Evolutionary conservation across 2,797 vertebrate genomes (phyloP).

Genomic region (Aeoliscus strigatus): DNA sequence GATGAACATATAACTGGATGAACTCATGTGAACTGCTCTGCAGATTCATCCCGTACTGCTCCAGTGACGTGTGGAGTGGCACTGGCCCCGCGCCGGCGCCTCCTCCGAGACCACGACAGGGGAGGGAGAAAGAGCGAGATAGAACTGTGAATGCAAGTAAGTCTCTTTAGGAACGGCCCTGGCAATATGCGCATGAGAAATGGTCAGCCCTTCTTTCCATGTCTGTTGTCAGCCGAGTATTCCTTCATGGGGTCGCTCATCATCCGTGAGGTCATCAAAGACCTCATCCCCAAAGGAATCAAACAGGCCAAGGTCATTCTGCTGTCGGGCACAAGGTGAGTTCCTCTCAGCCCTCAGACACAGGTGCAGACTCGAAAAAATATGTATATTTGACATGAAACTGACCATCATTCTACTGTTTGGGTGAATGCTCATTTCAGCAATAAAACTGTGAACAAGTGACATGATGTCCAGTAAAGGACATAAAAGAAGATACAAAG

Average conservation of each 20-base stretch:
- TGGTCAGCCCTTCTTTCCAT: background rate
- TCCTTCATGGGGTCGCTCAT: constrained; percentile 83
- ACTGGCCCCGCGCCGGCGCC: constrained; percentile 65
- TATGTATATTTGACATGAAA: too few species aligned
- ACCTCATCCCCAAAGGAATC: constrained; percentile 79
- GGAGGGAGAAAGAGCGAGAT: constrained; percentile 69
- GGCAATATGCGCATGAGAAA: too few species aligned
- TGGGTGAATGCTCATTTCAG: constrained; percentile 51
- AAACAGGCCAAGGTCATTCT: constrained; percentile 81
- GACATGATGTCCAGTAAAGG: too few species aligned
- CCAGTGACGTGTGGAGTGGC: constrained; percentile 85
- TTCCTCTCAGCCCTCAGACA: too few species aligned
- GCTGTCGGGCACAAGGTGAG: constrained; percentile 81
- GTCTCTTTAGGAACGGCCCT: constrained; percentile 4
- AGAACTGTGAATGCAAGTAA: constrained; percentile 62
- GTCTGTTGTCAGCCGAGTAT: constrained; percentile 61
- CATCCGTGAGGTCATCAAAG: constrained; percentile 82
- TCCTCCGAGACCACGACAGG: constrained; percentile 48
- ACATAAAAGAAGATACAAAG: too few species aligned
- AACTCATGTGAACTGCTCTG: constrained; percentile 14
- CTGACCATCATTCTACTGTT: too few species aligned
- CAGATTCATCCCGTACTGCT: constrained; percentile 85
- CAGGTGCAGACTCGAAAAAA: too few species aligned
- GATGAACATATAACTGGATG: too few species aligned
- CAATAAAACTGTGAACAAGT: constrained; percentile 51